Evolutionary conservation across 2,797 vertebrate species (phyloP), one percentile per base, ranked within the genome.

Genomic region (Oreortyx pictus): DNA sequence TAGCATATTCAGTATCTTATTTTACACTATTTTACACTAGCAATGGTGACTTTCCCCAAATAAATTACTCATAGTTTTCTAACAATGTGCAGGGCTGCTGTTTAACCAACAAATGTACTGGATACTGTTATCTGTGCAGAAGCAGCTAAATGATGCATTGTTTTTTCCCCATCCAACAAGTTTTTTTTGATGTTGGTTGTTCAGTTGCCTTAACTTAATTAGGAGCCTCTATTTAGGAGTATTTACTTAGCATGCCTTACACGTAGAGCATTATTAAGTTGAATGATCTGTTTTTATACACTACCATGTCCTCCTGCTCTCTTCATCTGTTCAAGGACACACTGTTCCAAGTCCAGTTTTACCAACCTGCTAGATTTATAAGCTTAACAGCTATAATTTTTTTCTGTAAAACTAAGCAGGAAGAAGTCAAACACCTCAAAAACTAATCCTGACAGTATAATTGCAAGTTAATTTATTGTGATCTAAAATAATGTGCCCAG

Each of bases 221-320:
- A 35, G 20, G 14, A 10, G 10, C 75, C 84, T 76, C 67, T 2
- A 14, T 54, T 67, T 44, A 41, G 11, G 44, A 61, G 3, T 11
- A 54, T 49, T 72, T 84, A 35, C 14, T 18, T 61, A 43, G 13
- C 9, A 3, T 35, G 20, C 39, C 14, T 57, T 16, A 7, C 14
- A 27, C 80, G 11, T 56, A 27, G 13, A 10, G 37, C 29, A 18
- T 71, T 50, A 22, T 1, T 27, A 11, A 71, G 11, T 57, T 80
- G 73, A 67, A 3, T 3, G 57, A 6, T 14, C 50, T 3, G 4
- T 47, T 25, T 50, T 64, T 57, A 61, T 9, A 50, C 4, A 20
- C 7, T 79, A 71, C 18, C 9, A 29, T 0, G 0, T 56, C 8
- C 6, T 12, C 20, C 7, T 60, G 6, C 25, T 35, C 15, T 57